Evolutionary conservation across 1,140 invertebrate genomes (phyloP), one percentile per base, ranked within the genome.

Genomic region (Prorops nasuta): DNA sequence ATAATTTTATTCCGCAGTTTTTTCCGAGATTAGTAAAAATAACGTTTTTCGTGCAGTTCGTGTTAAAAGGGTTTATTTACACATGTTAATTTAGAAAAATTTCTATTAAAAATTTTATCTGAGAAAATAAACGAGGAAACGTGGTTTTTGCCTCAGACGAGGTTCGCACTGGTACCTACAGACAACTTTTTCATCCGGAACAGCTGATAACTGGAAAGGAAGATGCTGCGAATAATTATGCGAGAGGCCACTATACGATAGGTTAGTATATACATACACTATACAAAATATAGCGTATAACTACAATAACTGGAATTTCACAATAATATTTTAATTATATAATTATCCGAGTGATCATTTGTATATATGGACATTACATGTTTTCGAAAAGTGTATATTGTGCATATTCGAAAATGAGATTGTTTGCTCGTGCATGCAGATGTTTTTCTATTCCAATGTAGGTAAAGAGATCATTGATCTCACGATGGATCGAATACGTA

Each of bases 141-240:
- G n/a, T 31, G 14, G 19, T 3, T 16, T 48, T 35, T 4, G 46
- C 12, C 53, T 44, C 14, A 71, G 84, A 86, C 65, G 84, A 86
- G 62, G 81, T 87, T 14, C 75, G 85, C 31, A 83, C 81, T 39
- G 85, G 86, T 1, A 81, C 81, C 3, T 87, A 87, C 64, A 74
- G 79, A 7, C 79, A 83, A 51, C 62, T 86, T 19, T 86, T 85
- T 58, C 83, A 86, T 61, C 84, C 84, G 4, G 84, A 86, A 54
- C 84, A 86, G 64, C 72, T 86, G 45, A 84, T 87, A 36, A 83
- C 82, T 22, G 86, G 85, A 3, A 87, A 87, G 63, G 85, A 87
- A 54, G 83, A 86, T 64, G 84, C 60, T 2, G 68, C 67, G 84
- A 84, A n/a, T n/a, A n/a, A n/a, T n/a, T n/a, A n/a, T n/a, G n/a